Base-by-base conservation (phyloP, 2,888 invertebrate species). In the Pheosia tremula region DNA sequence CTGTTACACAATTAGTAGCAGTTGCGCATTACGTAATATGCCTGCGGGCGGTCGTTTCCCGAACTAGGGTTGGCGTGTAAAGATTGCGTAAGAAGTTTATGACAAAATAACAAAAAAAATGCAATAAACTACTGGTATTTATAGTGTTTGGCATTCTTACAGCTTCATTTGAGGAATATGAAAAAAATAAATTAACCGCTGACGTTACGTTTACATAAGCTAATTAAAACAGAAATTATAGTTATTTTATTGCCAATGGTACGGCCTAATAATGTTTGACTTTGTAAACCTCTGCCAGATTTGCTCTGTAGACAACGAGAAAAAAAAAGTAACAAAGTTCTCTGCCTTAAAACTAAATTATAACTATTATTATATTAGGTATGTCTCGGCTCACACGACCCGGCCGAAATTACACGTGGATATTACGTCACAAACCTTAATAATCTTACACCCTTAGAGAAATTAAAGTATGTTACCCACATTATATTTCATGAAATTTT, bases 1-100 rank as follows among this genome's bases (percentile, higher is more conserved):
- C 79, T 81, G 81, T 82, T 81, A 80, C 80, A 72, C 72, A 80
- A 80, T 81, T 78, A 79, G 72, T 68, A 77, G 71, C 76, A 75
- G 79, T 80, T 68, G 75, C 68, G 75, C 64, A 70, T 74, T 81
- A 75, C 77, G 79, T 80, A 82, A 82, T 83, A 83, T 77, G 79
- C 66, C 66, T 53, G 58, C 64, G 62, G 69, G 64, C 47, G 66
- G 58, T 63, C 49, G 66, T 55, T 67, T 68, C 67, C 67, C 53
- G 61, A 59, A 47, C 59, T 68, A 52, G 61, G 60, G 60, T 11
- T 56, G 45, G 2, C 37, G 39, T 8, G 41, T 41, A 43, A 4
- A 50, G 8, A 50, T 47, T 47, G 11, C 45, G 45, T 47, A 11
- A 8, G n/a, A 47, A 11, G 4, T n/a, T 9, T n/a, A 47, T 47